phyloP scores from a whole-genome alignment of 2,113 vertebrate species.

The Oncorhynchus masou region DNA sequence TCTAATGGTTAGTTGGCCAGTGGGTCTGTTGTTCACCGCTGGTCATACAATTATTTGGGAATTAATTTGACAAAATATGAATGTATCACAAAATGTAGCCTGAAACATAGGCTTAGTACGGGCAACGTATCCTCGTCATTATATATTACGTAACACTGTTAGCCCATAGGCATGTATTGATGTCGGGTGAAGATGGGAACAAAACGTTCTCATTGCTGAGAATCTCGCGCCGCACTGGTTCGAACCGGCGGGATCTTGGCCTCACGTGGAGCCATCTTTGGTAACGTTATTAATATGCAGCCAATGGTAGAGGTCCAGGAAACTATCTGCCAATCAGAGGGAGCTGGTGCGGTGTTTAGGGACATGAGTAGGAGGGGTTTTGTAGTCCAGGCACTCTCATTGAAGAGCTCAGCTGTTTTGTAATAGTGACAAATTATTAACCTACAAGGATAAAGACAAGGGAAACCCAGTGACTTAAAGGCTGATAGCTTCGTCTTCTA shows the following conservation, averaged over 20 bases:
- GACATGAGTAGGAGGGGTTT: slow-evolving; percentile 31
- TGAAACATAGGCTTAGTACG: too few species aligned
- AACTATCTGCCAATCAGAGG: slow-evolving; percentile 53
- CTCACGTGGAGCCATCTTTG: slow-evolving; percentile 65
- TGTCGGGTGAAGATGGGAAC: neutral
- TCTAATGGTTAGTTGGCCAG: too few species aligned
- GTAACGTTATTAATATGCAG: slow-evolving; percentile 36
- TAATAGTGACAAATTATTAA: neutral
- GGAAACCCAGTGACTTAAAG: neutral
- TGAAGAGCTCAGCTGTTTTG: slow-evolving; percentile 43
- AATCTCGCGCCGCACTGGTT: slow-evolving; percentile 75
- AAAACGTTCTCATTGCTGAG: neutral
- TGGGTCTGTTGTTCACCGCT: too few species aligned
- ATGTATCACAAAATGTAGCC: too few species aligned
- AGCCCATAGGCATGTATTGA: neutral
- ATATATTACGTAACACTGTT: neutral
- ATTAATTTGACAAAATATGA: too few species aligned
- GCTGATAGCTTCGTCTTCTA: neutral
- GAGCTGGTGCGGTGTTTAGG: slow-evolving; percentile 23
- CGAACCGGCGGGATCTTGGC: slow-evolving; percentile 72
- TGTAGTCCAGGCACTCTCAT: slow-evolving; percentile 14
- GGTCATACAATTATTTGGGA: too few species aligned
- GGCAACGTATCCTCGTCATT: neutral
- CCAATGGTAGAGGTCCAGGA: slow-evolving; percentile 64
- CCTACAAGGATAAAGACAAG: slow-evolving; percentile 1